Evolutionary conservation across 2,888 invertebrate species (phyloP).

Genomic region (Apamea crenata): DNA sequence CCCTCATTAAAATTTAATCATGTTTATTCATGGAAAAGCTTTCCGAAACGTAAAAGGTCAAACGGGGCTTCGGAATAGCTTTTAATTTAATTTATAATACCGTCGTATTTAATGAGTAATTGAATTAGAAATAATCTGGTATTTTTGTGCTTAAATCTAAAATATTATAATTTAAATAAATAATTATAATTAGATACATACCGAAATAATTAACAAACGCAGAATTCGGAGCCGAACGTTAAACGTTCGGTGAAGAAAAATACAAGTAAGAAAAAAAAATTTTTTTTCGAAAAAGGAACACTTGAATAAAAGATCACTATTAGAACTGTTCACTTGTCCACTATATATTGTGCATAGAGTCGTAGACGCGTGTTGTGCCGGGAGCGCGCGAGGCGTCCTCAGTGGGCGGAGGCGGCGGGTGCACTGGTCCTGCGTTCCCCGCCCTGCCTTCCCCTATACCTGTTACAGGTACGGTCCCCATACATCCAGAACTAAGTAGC

Average conservation of each 20-base stretch:
- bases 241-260: constrained; percentile 42
- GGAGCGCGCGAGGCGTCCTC: constrained; percentile 78
- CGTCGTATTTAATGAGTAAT: constrained; percentile 1
- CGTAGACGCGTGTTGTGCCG: constrained; percentile 68
- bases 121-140: constrained; percentile 2
- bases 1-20: constrained; percentile 35
- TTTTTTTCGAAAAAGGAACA: constrained; percentile 35
- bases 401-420: constrained; percentile 77
- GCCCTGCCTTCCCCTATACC: constrained; percentile 80
- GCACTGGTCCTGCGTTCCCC: constrained; percentile 83
- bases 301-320: constrained; percentile 59
- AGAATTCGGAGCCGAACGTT: constrained; percentile 43
- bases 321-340: constrained; percentile 75
- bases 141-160: not conserved
- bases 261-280: constrained; percentile 20
- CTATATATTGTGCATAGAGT: constrained; percentile 68
- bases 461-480: constrained; percentile 86
- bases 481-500: constrained; percentile 86
- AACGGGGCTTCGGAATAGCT: constrained; percentile 24
- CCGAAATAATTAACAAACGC: constrained; percentile 52
- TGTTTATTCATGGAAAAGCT: constrained; percentile 15
- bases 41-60: constrained; percentile 30
- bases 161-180: constrained; percentile 1
- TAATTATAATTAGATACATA: constrained; percentile 55
- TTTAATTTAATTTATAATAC: constrained; percentile 17